These are phyloP conservation scores for Gopherus evgoodei DNA, from an alignment of 2,113 vertebrate genomes.

Conservation along the genomic window DNA sequence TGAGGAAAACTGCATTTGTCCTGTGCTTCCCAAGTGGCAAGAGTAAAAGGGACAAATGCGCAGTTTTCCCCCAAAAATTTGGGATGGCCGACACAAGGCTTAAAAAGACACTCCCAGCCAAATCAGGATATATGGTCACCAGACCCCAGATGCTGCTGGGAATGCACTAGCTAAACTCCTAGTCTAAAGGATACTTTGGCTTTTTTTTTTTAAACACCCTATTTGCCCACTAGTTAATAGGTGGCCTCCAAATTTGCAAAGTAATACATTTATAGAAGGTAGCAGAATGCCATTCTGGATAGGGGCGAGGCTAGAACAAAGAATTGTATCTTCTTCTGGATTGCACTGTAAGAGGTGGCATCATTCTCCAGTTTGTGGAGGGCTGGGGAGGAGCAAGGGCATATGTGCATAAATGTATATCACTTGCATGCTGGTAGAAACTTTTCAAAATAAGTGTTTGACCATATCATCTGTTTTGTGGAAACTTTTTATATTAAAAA, in stretches of 20 bases:
- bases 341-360: not conserved
- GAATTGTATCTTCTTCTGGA: not conserved
- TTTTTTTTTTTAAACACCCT: not conserved
- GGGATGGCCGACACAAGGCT: too few species aligned
- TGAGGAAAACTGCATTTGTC: too few species aligned
- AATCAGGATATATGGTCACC: too few species aligned
- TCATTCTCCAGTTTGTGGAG: not conserved
- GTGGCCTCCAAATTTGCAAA: too few species aligned
- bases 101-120: too few species aligned
- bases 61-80: too few species aligned
- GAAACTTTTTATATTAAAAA: not conserved
- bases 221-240: too few species aligned
- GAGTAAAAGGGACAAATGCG: too few species aligned
- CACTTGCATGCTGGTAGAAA: not conserved
- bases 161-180: not conserved
- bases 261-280: not conserved
- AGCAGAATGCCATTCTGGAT: not conserved
- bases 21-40: too few species aligned
- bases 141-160: not conserved
- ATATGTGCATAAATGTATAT: not conserved
- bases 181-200: not conserved
- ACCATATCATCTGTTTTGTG: accelerated
- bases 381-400: not conserved
- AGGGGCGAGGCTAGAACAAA: not conserved
- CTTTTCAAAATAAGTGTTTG: not conserved